phyloP scores from a whole-genome alignment of 2,113 vertebrate genomes.

The Melanostigma gelatinosum region DNA sequence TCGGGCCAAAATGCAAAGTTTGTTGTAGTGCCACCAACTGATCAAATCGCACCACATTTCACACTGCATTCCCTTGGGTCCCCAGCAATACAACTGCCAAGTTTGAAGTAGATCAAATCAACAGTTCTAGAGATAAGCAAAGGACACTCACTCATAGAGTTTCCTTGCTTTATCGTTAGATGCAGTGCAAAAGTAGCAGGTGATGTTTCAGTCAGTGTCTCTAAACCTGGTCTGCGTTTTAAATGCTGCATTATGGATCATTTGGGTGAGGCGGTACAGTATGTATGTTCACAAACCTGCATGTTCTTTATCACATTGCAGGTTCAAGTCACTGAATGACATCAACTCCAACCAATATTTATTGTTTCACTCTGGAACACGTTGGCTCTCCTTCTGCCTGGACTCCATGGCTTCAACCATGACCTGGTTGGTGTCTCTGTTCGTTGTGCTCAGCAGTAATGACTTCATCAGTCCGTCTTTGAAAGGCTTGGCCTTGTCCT shows the following conservation, averaged over 20 bases:
- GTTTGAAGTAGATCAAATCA: too few relatives aligned
- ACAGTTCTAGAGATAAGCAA: too few relatives aligned
- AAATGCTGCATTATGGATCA: neutral
- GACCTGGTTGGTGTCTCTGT: neutral
- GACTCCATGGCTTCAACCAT: neutral
- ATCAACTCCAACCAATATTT: conserved; percentile 82
- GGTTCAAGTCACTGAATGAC: conserved; percentile 84
- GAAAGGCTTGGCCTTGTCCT: conserved; percentile 1
- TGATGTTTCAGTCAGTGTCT: too few relatives aligned
- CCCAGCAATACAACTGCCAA: too few relatives aligned
- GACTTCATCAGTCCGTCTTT: neutral
- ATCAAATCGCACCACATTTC: too few relatives aligned
- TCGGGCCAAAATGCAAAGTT: neutral
- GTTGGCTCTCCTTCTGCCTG: conserved; percentile 77
- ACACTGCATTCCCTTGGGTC: too few relatives aligned
- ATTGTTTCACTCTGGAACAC: conserved; percentile 81
- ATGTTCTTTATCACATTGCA: conserved; percentile 75
- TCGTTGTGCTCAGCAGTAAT: neutral
- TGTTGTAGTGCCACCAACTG: neutral
- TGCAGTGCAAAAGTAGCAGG: too few relatives aligned
- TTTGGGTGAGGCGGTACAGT: neutral
- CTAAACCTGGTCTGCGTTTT: neutral
- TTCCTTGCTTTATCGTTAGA: too few relatives aligned
- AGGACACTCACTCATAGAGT: too few relatives aligned
- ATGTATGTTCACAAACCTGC: conserved; percentile 49